Evolutionary conservation across 2,797 vertebrate species (phyloP).

Genomic region (Lagodon rhomboides): DNA sequence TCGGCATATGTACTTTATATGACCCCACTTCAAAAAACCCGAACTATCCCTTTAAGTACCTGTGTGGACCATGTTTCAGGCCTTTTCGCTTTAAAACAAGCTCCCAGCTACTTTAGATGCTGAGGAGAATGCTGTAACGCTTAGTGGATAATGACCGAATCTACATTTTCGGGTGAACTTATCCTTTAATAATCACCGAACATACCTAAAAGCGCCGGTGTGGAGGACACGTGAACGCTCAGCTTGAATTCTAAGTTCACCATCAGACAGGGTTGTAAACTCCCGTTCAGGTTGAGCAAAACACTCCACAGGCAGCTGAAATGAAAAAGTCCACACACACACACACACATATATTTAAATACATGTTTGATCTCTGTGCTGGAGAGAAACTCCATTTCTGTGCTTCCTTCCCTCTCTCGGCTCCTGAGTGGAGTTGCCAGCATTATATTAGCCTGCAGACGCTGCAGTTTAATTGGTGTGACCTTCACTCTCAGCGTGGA

Average conservation of each 20-base stretch:
- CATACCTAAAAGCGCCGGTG: background rate
- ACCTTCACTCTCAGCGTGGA: constrained; percentile 27
- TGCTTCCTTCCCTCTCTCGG: background rate
- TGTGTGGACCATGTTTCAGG: too few relatives aligned
- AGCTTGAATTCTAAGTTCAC: too few relatives aligned
- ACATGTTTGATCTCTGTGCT: background rate
- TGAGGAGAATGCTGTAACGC: too few relatives aligned
- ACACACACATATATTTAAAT: background rate
- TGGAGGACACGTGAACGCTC: background rate
- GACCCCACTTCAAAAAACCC: too few relatives aligned
- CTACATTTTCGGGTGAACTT: too few relatives aligned
- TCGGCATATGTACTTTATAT: too few relatives aligned
- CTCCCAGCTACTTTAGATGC: too few relatives aligned
- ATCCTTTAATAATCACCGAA: background rate
- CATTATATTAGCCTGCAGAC: constrained; percentile 20
- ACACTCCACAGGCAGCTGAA: background rate
- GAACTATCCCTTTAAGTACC: too few relatives aligned
- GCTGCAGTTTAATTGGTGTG: constrained; percentile 41
- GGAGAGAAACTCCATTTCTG: background rate
- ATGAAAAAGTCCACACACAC: background rate
- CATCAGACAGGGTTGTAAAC: too few relatives aligned
- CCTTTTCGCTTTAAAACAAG: too few relatives aligned
- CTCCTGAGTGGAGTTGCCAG: constrained; percentile 5
- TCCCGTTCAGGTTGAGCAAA: background rate
- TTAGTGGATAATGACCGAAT: too few relatives aligned